A percentile compares a stretch with the other conserved stretches of the same genome.
phyloP scores from a whole-genome alignment of 1,140 invertebrate genomes.

The Ctenoplectra terminalis region DNA sequence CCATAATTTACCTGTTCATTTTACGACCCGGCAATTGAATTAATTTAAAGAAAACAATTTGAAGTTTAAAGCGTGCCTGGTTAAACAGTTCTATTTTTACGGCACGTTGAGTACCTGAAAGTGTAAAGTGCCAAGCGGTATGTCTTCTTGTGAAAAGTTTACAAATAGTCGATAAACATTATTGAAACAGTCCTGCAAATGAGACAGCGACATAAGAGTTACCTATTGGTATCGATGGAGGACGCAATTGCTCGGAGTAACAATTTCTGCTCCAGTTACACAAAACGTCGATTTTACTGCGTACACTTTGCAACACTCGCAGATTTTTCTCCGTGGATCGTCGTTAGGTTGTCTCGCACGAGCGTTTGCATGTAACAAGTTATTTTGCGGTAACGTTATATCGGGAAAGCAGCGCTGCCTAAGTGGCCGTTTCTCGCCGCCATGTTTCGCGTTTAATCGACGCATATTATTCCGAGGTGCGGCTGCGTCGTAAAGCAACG shows the following conservation, averaged over 20 bases:
- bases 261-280: constrained; percentile 4
- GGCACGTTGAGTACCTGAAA: neutral
- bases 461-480: constrained; percentile 12
- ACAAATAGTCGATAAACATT: neutral
- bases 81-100: neutral
- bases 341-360: neutral
- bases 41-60: neutral
- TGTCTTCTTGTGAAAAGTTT: neutral
- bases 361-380: neutral
- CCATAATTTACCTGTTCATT: neutral
- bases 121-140: neutral
- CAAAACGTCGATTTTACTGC: neutral
- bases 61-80: neutral
- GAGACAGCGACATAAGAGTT: neutral
- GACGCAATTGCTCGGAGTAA: neutral
- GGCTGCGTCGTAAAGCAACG: neutral
- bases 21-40: neutral
- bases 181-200: neutral
- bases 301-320: neutral
- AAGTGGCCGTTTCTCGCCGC: neutral
- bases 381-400: constrained; percentile 6
- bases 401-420: constrained; percentile 1
- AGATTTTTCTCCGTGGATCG: neutral
- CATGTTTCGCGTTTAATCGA: constrained; percentile 22
- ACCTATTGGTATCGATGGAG: neutral